A percentile compares a stretch with the other conserved stretches of the same genome.
Conservation (phyloP, 2,113 vertebrate genomes). For the Brevimyrus niger region DNA sequence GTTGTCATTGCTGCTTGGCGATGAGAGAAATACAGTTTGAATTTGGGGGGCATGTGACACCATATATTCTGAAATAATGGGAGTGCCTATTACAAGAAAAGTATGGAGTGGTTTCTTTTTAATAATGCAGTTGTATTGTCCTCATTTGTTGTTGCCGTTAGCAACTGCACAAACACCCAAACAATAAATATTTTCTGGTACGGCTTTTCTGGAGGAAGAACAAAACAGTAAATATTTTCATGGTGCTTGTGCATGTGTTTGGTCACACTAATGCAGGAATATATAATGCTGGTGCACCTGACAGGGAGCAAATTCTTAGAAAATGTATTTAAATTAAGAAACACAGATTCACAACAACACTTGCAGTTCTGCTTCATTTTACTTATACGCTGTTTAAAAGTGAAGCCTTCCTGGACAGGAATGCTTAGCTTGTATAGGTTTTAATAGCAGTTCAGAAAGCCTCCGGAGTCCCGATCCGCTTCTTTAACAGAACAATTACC, state of each 20-base stretch:
- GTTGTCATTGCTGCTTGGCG: background rate
- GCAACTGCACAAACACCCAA: conserved; percentile 36
- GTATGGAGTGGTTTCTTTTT: conserved; percentile 16
- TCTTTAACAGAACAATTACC: background rate
- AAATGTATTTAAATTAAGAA: background rate
- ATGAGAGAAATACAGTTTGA: background rate
- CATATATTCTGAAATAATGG: conserved; percentile 1
- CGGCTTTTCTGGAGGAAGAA: background rate
- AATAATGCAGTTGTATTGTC: conserved; percentile 23
- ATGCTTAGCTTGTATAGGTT: background rate
- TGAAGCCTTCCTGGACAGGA: background rate
- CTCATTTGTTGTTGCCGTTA: conserved; percentile 25
- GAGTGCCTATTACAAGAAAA: background rate
- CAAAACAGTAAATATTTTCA: background rate
- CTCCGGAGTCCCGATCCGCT: background rate
- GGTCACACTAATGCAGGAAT: background rate
- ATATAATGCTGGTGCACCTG: background rate
- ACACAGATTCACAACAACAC: background rate
- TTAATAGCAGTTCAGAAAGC: background rate
- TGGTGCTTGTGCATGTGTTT: background rate
- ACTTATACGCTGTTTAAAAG: background rate
- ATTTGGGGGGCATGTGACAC: background rate
- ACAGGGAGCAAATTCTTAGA: background rate
- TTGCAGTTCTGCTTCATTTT: background rate
- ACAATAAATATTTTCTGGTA: conserved; percentile 13